Conservation (phyloP, 2,888 invertebrate genomes). For the Drosophila ochracea region DNA sequence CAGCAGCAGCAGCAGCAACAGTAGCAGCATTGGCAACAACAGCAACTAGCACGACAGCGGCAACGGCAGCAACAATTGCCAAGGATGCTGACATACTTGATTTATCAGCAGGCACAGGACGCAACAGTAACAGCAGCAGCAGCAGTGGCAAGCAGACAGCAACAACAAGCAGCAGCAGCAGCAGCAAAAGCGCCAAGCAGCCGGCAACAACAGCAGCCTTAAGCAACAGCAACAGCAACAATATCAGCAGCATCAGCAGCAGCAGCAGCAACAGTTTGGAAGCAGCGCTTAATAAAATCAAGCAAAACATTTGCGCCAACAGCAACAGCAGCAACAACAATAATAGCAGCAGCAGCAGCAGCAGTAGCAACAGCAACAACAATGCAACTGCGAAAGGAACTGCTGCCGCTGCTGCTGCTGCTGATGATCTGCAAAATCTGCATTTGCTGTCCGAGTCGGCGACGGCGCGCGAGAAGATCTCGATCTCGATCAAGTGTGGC, state of each 20-base stretch:
- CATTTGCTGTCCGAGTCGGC: slow-evolving; percentile 86
- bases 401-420: slow-evolving; percentile 19
- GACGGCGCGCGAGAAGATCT: slow-evolving; percentile 83
- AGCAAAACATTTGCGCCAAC: slow-evolving; percentile 82
- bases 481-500: slow-evolving; percentile 66
- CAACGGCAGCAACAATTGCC: slow-evolving; percentile 41
- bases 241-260: slow-evolving; percentile 36
- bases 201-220: slow-evolving; percentile 72
- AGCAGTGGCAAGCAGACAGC: slow-evolving; percentile 33
- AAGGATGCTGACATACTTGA: slow-evolving; percentile 86
- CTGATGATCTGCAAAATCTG: slow-evolving; percentile 86
- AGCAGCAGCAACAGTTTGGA: slow-evolving; percentile 77
- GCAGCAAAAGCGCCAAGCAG: slow-evolving; percentile 53
- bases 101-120: slow-evolving; percentile 83
- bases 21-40: not conserved
- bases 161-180: slow-evolving; percentile 43
- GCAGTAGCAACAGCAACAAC: slow-evolving; percentile 9
- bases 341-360: slow-evolving; percentile 9
- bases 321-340: slow-evolving; percentile 15
- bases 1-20: slow-evolving; percentile 26
- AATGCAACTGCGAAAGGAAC: slow-evolving; percentile 17
- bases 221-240: slow-evolving; percentile 82
- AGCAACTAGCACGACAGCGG: slow-evolving; percentile 22
- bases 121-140: slow-evolving; percentile 29
- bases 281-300: slow-evolving; percentile 84